These are phyloP conservation scores for Yasuhikotakia modesta DNA, from an alignment of 2,797 vertebrate genomes.

Conservation along the genomic window DNA sequence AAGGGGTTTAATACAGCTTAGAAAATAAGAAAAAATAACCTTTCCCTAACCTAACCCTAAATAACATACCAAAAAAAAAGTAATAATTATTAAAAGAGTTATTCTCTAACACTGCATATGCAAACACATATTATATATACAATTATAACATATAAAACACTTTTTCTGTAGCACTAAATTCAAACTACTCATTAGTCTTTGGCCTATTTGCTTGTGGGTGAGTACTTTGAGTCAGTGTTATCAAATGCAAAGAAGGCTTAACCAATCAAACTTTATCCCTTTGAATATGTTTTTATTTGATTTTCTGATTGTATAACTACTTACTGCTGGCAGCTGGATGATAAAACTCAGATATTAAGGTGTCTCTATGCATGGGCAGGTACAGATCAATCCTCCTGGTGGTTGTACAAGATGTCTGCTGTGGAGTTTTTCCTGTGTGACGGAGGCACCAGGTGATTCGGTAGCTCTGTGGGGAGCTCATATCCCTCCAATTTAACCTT, in stretches of 20 bases:
- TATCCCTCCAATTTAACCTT: slow-evolving; percentile 94
- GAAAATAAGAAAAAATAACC: too few species aligned
- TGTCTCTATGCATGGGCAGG: not conserved
- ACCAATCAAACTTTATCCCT: not conserved
- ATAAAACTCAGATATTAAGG: slow-evolving; percentile 25
- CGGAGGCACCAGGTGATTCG: slow-evolving; percentile 89
- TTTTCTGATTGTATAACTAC: not conserved
- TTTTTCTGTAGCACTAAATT: not conserved
- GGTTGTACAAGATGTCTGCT: slow-evolving; percentile 71
- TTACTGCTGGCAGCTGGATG: slow-evolving; percentile 6
- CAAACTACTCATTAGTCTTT: not conserved
- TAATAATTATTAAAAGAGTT: too few species aligned
- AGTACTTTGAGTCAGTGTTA: not conserved
- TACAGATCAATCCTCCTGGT: slow-evolving; percentile 69
- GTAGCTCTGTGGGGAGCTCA: slow-evolving; percentile 87
- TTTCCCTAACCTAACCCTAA: too few species aligned
- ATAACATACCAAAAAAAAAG: too few species aligned
- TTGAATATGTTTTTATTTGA: not conserved
- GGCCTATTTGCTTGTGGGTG: not conserved
- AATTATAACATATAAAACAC: too few species aligned
- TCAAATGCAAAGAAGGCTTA: not conserved
- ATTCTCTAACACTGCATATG: too few species aligned
- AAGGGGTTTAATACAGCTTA: too few species aligned
- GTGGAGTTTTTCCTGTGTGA: slow-evolving; percentile 83
- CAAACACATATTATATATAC: too few species aligned